A percentile compares a stretch with the other conserved stretches of the same genome.
Conservation (phyloP, 2,888 invertebrate species). For the Ochlodes sylvanus region DNA sequence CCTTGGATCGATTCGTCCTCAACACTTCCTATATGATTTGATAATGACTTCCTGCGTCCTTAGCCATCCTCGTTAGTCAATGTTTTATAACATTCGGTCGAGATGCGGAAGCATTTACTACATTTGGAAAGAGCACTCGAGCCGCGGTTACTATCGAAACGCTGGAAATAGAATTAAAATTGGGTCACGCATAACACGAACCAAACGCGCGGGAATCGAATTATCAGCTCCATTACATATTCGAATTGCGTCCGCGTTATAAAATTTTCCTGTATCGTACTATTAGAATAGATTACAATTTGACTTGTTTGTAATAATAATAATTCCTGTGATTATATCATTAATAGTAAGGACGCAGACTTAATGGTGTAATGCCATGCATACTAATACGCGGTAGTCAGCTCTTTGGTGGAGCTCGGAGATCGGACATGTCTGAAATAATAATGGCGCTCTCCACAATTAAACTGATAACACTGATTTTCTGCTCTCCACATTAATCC, state of each 20-base stretch:
- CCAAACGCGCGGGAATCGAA: conserved; percentile 49
- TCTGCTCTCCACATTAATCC: conserved; percentile 59
- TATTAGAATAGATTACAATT: conserved; percentile 65
- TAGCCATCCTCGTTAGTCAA: conserved; percentile 72
- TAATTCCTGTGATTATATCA: conserved; percentile 82
- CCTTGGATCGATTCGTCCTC: conserved; percentile 57
- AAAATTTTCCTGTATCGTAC: conserved; percentile 65
- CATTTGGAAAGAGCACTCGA: conserved; percentile 54
- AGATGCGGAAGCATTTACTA: conserved; percentile 68
- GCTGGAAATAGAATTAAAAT: conserved; percentile 66
- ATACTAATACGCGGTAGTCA: conserved; percentile 76
- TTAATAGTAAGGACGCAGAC: conserved; percentile 84
- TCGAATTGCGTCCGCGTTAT: conserved; percentile 50
- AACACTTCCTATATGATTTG: conserved; percentile 76
- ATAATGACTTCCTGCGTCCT: conserved; percentile 81
- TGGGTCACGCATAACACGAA: conserved; percentile 61
- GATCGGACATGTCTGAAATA: conserved; percentile 81
- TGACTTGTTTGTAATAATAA: conserved; percentile 74
- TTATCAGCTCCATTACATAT: conserved; percentile 55
- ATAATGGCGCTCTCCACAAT: conserved; percentile 74
- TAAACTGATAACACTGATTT: conserved; percentile 77
- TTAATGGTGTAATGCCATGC: conserved; percentile 78
- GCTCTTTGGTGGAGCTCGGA: conserved; percentile 64
- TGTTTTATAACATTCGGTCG: conserved; percentile 64
- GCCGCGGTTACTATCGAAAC: conserved; percentile 29